phyloP scores from a whole-genome alignment of 2,113 vertebrate species.

The Neofelis nebulosa region DNA sequence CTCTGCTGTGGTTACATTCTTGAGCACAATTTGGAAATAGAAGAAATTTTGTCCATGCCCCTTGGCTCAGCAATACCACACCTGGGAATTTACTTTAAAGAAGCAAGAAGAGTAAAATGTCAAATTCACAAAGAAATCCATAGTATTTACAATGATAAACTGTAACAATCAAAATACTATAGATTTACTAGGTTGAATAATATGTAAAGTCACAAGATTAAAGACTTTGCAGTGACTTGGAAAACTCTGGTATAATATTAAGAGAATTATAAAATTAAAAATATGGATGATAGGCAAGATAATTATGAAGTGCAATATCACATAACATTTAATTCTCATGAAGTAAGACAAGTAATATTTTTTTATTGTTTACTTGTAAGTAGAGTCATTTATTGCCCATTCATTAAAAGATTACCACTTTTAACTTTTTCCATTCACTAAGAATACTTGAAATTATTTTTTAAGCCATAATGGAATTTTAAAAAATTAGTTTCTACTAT shows the following conservation, averaged over 20 bases:
- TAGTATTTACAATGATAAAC: background rate
- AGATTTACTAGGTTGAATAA: background rate
- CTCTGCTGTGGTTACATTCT: background rate
- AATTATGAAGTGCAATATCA: background rate
- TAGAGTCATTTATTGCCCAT: background rate
- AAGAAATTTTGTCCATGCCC: background rate
- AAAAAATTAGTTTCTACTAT: background rate
- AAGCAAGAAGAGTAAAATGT: background rate
- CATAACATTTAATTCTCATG: background rate
- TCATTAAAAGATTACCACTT: background rate
- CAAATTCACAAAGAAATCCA: background rate
- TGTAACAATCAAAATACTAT: background rate
- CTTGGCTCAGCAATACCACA: background rate
- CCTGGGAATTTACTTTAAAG: background rate
- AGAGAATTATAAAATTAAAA: background rate
- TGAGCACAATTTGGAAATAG: background rate
- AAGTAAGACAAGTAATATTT: background rate
- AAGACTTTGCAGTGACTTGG: background rate
- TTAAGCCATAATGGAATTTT: background rate
- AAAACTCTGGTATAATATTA: background rate
- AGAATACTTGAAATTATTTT: background rate
- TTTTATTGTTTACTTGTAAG: background rate
- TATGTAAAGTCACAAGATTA: background rate
- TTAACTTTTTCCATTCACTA: background rate
- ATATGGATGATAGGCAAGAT: background rate